phyloP scores from a whole-genome alignment of 2,113 vertebrate species.

The Oxyruncus cristatus region DNA sequence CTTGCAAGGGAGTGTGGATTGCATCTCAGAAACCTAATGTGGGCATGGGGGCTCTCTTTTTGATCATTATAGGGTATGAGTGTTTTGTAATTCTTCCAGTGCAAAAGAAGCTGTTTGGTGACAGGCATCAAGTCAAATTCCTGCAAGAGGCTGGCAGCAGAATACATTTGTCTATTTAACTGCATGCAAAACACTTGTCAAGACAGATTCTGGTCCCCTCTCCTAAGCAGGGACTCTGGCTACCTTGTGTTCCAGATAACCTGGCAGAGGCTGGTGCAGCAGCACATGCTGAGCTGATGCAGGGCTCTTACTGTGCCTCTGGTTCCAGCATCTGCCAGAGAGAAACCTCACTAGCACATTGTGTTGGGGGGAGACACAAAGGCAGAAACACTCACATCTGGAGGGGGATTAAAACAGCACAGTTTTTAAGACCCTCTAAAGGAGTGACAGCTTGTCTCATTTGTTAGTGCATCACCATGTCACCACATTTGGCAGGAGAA shows the following conservation, averaged over 20 bases:
- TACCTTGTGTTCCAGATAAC: background rate
- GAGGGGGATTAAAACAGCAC: background rate
- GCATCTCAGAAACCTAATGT: background rate
- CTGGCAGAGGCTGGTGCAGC: conserved; percentile 9
- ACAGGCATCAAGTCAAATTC: conserved; percentile 75
- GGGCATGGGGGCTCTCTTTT: conserved; percentile 50
- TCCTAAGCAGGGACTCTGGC: background rate
- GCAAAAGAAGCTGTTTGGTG: conserved; percentile 76
- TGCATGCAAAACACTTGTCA: conserved; percentile 77
- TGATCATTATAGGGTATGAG: conserved; percentile 64
- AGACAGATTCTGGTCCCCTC: conserved; percentile 63
- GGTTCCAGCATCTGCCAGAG: background rate
- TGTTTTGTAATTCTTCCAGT: conserved; percentile 65
- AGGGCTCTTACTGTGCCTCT: background rate
- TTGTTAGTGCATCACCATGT: background rate
- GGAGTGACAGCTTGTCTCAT: background rate
- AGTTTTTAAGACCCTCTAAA: background rate
- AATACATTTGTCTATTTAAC: conserved; percentile 77
- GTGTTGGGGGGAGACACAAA: background rate
- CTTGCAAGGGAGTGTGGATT: background rate
- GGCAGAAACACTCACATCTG: background rate
- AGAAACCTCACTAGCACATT: background rate
- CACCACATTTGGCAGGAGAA: background rate
- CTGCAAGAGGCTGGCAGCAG: conserved; percentile 72
- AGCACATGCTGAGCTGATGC: background rate